Base-by-base conservation (phyloP, 2,888 invertebrate genomes). In the Sipha maydis region DNA sequence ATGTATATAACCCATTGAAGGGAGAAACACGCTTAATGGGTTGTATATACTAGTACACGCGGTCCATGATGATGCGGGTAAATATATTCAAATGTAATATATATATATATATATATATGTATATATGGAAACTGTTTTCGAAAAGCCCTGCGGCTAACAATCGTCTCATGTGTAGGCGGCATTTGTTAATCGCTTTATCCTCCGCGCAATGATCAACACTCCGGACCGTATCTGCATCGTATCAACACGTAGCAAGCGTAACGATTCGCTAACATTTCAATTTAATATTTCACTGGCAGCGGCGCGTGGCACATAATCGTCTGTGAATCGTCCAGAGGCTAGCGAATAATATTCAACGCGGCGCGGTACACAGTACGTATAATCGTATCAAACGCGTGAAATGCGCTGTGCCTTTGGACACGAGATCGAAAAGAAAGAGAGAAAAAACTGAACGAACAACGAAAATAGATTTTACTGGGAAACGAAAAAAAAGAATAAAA, bases 111-210 rank as follows among this genome's bases (percentile, higher is more conserved):
- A 11, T n/a, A 69, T 4, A 28, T 17, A 28, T 3, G 3, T 28
- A 31, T 17, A 71, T 31, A 71, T 14, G 17, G 17, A 71, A 28
- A 71, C 71, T 28, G 71, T 75, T 75, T 75, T 75, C 38, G 38
- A 75, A 75, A 75, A 75, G 25, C 25, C 75, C 75, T 11, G 25
- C 25, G 75, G 75, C 38, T 75, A 75, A 75, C 14, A 41, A 75
- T 73, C 21, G 34, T 8, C 34, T 21, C 8, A 21, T 34, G 34
- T 21, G 41, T 73, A 38, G 48, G 48, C 48, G 75, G 75, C 25
- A 41, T 75, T 75, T 41, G 9, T 38, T 41, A 75, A 75, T 38
- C 75, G 75, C 21, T 75, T 25, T 75, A 25, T 25, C 25, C 25
- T 8, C 41, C 38, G 7, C 75, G 21, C 38, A 25, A 48, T 3